Conservation (phyloP, 2,888 invertebrate genomes). For the Agrochola litura region DNA sequence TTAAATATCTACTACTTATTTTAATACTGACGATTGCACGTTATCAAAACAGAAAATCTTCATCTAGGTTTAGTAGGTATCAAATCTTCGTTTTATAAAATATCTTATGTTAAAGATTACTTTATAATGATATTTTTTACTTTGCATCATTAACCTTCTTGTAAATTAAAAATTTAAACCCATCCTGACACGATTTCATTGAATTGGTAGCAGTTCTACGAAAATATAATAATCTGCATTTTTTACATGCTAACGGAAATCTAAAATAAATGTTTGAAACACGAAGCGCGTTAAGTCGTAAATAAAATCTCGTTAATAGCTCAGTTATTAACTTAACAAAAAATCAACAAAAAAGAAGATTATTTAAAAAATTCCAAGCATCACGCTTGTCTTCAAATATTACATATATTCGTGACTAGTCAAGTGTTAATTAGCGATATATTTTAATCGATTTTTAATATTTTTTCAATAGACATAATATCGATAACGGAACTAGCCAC, state of each 20-base stretch:
- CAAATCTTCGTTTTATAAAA: not conserved
- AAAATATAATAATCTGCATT: slow-evolving; percentile 35
- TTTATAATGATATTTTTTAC: not conserved
- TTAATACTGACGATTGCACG: not conserved
- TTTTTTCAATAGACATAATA: slow-evolving; percentile 32
- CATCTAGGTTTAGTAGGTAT: not conserved
- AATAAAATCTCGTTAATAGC: slow-evolving; percentile 47
- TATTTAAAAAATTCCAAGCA: slow-evolving; percentile 24
- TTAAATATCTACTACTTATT: too few relatives aligned
- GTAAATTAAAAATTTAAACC: slow-evolving; percentile 3
- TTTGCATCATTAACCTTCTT: slow-evolving; percentile 4
- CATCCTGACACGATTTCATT: slow-evolving; percentile 37
- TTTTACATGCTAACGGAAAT: slow-evolving; percentile 56
- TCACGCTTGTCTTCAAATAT: slow-evolving; percentile 27
- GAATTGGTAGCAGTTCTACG: slow-evolving; percentile 45
- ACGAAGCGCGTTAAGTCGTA: slow-evolving; percentile 40
- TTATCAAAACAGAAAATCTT: not conserved
- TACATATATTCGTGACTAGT: slow-evolving; percentile 49
- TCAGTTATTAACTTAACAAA: slow-evolving; percentile 35
- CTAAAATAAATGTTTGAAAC: slow-evolving; percentile 42
- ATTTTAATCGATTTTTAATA: slow-evolving; percentile 55
- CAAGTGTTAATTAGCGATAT: slow-evolving; percentile 53
- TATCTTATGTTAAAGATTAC: not conserved
- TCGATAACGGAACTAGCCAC: not conserved
- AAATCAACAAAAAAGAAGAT: slow-evolving; percentile 33